Evolutionary conservation across 1,140 invertebrate genomes (phyloP).

Genomic region (Pseudachorutes palmiensis): DNA sequence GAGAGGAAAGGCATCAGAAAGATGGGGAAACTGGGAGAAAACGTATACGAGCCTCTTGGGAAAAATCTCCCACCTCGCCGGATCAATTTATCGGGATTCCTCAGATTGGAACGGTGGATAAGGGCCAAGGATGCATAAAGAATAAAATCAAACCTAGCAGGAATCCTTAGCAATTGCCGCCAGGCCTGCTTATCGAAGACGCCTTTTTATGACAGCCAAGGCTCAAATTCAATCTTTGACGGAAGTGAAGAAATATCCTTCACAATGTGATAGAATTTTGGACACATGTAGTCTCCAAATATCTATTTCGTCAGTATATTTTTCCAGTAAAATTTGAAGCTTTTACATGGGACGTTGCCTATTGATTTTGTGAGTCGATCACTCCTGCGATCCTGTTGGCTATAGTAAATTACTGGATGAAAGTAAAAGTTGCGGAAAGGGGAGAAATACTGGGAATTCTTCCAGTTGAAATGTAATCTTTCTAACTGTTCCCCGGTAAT

Average conservation of each 20-base stretch:
- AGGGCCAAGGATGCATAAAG: background rate
- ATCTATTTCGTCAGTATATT: too few species aligned
- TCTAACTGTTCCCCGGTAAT: too few species aligned
- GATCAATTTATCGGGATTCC: background rate
- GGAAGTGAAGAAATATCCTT: too few species aligned
- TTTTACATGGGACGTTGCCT: too few species aligned
- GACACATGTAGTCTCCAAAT: too few species aligned
- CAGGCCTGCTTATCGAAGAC: background rate
- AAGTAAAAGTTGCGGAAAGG: too few species aligned
- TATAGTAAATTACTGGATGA: too few species aligned
- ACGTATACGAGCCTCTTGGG: background rate
- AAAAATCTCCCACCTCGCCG: background rate
- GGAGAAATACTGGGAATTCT: too few species aligned
- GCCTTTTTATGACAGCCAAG: background rate
- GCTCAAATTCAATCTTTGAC: background rate
- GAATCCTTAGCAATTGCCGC: background rate
- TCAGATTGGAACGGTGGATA: background rate
- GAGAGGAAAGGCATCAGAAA: background rate
- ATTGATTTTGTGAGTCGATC: background rate
- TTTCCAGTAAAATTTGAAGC: too few species aligned
- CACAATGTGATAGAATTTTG: too few species aligned
- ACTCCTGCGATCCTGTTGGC: too few species aligned
- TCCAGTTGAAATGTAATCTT: too few species aligned
- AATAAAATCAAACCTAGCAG: background rate
- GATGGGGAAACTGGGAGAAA: background rate